A percentile compares a stretch with the other conserved stretches of the same genome.
phyloP scores from a whole-genome alignment of 2,888 invertebrate species.

The Drosophila neoperkinsi region DNA sequence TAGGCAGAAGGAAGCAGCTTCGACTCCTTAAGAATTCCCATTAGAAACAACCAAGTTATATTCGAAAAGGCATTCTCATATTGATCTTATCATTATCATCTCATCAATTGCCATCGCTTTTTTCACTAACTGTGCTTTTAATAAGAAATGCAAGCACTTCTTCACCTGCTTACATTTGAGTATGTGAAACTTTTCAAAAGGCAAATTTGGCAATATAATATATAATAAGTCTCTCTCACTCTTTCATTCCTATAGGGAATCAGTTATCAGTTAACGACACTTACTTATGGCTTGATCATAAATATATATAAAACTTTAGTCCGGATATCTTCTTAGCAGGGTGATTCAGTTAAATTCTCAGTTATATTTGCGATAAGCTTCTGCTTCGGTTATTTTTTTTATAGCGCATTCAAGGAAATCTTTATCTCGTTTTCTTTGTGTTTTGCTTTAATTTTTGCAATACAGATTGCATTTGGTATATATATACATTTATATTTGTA shows the following conservation, averaged over 20 bases:
- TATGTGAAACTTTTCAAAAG: no score
- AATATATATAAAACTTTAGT: not conserved
- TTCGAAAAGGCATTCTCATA: not conserved
- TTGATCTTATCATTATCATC: not conserved
- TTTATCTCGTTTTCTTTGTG: constrained; percentile 15
- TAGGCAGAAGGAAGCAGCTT: no score
- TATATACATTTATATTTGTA: constrained; percentile 13
- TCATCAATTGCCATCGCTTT: no score
- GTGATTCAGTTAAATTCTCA: constrained; percentile 30
- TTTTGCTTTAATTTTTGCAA: constrained; percentile 6
- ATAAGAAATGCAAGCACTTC: no score
- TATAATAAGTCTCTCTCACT: not conserved
- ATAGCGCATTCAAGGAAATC: constrained; percentile 17
- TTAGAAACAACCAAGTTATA: not conserved
- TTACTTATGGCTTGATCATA: not conserved
- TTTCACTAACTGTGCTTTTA: no score
- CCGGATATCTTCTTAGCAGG: not conserved
- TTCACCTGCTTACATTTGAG: not conserved
- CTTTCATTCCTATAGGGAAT: not conserved
- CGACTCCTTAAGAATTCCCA: no score
- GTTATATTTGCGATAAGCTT: constrained; percentile 31
- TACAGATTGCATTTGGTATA: not conserved
- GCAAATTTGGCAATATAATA: no score
- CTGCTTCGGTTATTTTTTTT: not conserved
- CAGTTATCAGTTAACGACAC: not conserved